Conservation (phyloP, 1,140 invertebrate species). For the Lethrus apterus region DNA sequence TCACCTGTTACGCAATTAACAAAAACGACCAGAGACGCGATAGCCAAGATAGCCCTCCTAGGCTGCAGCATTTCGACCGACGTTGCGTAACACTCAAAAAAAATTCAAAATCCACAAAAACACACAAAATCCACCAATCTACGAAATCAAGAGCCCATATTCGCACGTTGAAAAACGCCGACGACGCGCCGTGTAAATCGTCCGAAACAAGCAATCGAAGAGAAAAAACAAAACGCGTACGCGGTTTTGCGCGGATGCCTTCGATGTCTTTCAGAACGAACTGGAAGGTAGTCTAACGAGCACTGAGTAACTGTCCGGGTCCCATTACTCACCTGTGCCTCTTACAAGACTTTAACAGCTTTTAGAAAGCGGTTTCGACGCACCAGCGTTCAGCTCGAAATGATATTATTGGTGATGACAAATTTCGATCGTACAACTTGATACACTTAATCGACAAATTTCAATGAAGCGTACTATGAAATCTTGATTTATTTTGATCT, state of each 20-base stretch:
- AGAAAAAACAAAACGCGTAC: slow-evolving; percentile 1
- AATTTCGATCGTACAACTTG: no score
- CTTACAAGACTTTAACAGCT: slow-evolving; percentile 12
- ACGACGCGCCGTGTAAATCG: not conserved
- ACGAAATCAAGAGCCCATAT: not conserved
- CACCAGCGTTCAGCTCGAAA: slow-evolving; percentile 1
- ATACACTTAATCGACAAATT: no score
- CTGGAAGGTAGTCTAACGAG: slow-evolving; percentile 7
- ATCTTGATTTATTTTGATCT: no score
- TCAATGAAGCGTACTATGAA: no score
- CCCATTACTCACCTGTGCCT: slow-evolving; percentile 11
- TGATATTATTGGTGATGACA: slow-evolving; percentile 9
- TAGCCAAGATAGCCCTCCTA: slow-evolving; percentile 8
- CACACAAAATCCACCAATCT: not conserved
- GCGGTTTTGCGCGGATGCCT: slow-evolving; percentile 4
- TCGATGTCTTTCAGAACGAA: slow-evolving; percentile 8
- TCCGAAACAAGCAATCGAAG: slow-evolving; percentile 4
- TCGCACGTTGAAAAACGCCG: not conserved
- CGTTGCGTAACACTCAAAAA: slow-evolving; percentile 9
- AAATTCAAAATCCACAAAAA: not conserved
- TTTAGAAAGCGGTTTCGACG: slow-evolving; percentile 7
- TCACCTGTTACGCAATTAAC: slow-evolving; percentile 11
- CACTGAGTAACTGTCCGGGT: slow-evolving; percentile 11
- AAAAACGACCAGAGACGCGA: slow-evolving; percentile 6
- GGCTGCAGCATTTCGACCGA: slow-evolving; percentile 9